Base-by-base conservation (phyloP, 2,888 invertebrate species). In the Cyaniris semiargus region DNA sequence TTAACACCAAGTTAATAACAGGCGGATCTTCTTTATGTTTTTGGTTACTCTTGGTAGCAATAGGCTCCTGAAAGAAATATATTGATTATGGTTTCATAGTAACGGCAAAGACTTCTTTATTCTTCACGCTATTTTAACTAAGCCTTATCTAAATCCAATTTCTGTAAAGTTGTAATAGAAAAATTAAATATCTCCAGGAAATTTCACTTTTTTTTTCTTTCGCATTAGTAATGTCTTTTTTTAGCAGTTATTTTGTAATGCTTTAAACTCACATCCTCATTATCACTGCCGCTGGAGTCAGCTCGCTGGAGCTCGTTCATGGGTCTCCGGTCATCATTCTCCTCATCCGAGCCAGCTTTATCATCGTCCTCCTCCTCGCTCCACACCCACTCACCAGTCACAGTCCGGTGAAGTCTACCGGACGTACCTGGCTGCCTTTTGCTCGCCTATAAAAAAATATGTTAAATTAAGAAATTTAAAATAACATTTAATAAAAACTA, bases 351-450 rank as follows among this genome's bases (percentile, higher is more conserved):
- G 0, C 75, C 76, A 0, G 75, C 79, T 0, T 83, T 21, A 21
- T 74, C 80, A 5, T 86, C 86, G 0, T 89, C 90, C 83, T 98
- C 98, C 83, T 97, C 98, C 80, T 98, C 98, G 21, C 98, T 98
- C 99, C 99, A 99, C 77, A 98, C 98, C 99, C 99, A 99, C 86
- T 98, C 98, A 0, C 98, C 98, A 0, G 98, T 98, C 78, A 97
- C 97, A 0, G 98, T 98, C 82, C 98, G 96, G 88, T 98, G 98
- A 56, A 98, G 91, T 8, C 96, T 95, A 0, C 97, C 97, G 3
- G 96, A 96, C 0, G 97, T 95, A 1, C 98, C 89, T 7, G 87
- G 82, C 71, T 89, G 88, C 48, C 86, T 83, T 79, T 89, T 91
- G 79, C 87, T 90, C 5, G 90, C 91, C 91, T 91, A 78, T 0